Evolutionary conservation across 2,888 invertebrate genomes (phyloP), one percentile per base, ranked within the genome.

Genomic region (Chloroclystis v-ata): DNA sequence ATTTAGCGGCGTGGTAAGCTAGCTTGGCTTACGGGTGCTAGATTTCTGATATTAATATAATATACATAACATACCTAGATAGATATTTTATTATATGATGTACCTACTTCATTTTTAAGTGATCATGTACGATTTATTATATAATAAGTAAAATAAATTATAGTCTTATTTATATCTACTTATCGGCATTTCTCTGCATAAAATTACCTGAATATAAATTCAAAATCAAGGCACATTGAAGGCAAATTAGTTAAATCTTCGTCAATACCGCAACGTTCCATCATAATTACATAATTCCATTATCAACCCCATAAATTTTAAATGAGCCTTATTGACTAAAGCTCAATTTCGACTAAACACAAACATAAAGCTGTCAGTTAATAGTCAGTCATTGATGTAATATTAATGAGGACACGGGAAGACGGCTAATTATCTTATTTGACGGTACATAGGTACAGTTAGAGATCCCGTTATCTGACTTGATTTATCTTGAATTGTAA

Each of bases 331-430:
- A 41, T 43, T 49, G 20, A 49, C 35, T 49, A 45, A 30, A 42
- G 44, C 45, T 42, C 16, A 42, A 45, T 50, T 52, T 40, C 37
- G 43, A 46, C 37, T 41, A 47, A 47, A 42, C 39, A 37, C 43
- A 28, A 32, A 43, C 47, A 55, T 53, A 55, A 55, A 57, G 49
- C 57, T 57, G 57, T 53, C 57, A 55, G 50, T 20, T 57, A 57
- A 57, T 55, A 52, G 57, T 54, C 53, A 49, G 47, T 49, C 47
- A 55, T 50, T 55, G 50, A 58, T 54, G 50, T 47, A 35, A 56
- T 54, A 58, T 58, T 58, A 56, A 58, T 54, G 53, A 54, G 52
- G 43, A 33, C 47, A 43, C 45, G 38, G 43, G 37, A 33, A 41
- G 53, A 49, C 52, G 43, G 37, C 45, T 54, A 51, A 57, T 53